Conservation (phyloP, 92 coral and sea anemone genomes). For the Phenganax subtilis region DNA sequence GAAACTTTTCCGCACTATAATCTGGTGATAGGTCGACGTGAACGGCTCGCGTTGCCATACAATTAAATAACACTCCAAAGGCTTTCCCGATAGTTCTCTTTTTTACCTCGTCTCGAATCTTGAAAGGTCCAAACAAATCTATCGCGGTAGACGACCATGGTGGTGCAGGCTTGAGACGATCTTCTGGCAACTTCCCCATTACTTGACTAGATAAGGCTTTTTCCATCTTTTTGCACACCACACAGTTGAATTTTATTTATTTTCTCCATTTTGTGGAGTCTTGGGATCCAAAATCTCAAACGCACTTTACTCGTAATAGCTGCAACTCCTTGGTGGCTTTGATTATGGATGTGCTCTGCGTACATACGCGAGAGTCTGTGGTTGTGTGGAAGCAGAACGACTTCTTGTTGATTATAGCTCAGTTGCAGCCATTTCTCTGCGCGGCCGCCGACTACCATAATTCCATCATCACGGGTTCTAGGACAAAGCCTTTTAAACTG, state of each 20-base stretch:
- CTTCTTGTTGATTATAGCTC: conserved; percentile 52
- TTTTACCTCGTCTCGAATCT: conserved; percentile 48
- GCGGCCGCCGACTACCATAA: conserved; percentile 54
- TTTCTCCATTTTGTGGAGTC: conserved; percentile 43
- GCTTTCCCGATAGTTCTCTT: conserved; percentile 49
- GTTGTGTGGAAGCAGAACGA: conserved; percentile 48
- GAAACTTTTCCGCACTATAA: conserved; percentile 52
- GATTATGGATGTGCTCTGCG: conserved; percentile 43
- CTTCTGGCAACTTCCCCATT: conserved; percentile 50
- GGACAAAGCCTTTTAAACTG: conserved; percentile 59
- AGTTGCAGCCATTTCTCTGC: conserved; percentile 50
- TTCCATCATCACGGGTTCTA: conserved; percentile 44
- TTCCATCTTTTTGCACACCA: conserved; percentile 36
- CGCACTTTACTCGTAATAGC: conserved; percentile 51
- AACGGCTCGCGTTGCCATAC: conserved; percentile 49
- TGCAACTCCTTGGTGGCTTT: conserved; percentile 51
- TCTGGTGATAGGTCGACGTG: conserved; percentile 50
- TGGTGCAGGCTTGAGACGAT: conserved; percentile 51
- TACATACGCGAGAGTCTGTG: conserved; percentile 50
- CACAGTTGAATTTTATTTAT: conserved; percentile 47
- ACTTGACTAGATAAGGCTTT: background rate
- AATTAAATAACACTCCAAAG: conserved; percentile 52
- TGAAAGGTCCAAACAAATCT: conserved; percentile 57
- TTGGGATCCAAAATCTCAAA: conserved; percentile 49
- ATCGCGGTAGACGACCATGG: conserved; percentile 51